Base-by-base conservation (phyloP, 2,113 vertebrate species). In the Patagioenas fasciata region DNA sequence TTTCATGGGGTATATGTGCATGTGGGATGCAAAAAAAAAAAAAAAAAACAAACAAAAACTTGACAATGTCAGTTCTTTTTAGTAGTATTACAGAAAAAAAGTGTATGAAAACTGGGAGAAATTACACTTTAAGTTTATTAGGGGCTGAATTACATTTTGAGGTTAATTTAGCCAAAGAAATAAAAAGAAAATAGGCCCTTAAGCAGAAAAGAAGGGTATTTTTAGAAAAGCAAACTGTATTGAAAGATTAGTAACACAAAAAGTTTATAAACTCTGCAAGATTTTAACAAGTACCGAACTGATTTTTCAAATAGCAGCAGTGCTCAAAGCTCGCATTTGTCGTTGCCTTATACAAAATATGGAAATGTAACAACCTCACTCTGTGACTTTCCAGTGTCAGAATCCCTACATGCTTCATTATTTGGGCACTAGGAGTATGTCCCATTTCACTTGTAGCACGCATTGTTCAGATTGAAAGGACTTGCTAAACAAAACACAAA, bases 11-110 rank as follows among this genome's bases (percentile, higher is more conserved):
- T 94, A 44, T 54, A 61, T 51, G 48, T 69, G 38, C 8, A 11
- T 47, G 95, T 75, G 42, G 88, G 94, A 85, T 58, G 80, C 31
- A 82, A 71, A 85, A 75, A 85, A 69, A 92, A 90, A 75, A 85
- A 69, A 92, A 90, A 82, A 71, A 85, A 75, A 85, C 66, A 92
- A 90, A 96, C 67, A 95, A 96, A 95, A 71, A 81, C 91, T 89
- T 69, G 56, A 54, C 31, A 93, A 77, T 80, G 74, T 84, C 84
- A 69, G 78, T 36, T 84, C 23, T 53, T 91, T 88, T 91, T 56
- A 69, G 56, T 17, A 75, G 51, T 28, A 61, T 64, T 70, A 53
- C 4, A 5, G 18, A 8, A 47, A 31, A 74, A 80, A 61, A 44
- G 19, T 11, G 4, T 36, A 70, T 31, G 5, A 57, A 89, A 89